phyloP scores from a whole-genome alignment of 92 coral and sea anemone genomes.

The Phenganax marumi region DNA sequence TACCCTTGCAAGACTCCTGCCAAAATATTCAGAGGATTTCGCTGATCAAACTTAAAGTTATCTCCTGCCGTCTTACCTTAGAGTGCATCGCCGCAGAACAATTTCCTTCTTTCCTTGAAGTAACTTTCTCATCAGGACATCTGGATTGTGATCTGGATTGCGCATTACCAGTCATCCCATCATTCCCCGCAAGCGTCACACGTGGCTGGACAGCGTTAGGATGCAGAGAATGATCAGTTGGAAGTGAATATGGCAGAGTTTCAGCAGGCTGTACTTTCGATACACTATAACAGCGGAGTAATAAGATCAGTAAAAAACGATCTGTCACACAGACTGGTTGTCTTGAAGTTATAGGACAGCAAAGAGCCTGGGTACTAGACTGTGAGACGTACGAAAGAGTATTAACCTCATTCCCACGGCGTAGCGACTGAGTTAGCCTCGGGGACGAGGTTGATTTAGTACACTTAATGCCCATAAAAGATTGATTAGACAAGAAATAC shows the following conservation, averaged over 20 bases:
- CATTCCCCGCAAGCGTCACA: conserved; percentile 88
- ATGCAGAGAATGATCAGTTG: conserved; percentile 91
- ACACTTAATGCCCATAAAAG: no score
- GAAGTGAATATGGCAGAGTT: conserved; percentile 75
- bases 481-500: no score
- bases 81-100: neutral
- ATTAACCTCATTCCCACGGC: no score
- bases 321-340: neutral
- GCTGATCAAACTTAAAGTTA: no score
- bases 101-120: neutral
- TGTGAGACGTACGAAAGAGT: no score
- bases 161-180: conserved; percentile 83
- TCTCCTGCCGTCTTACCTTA: neutral
- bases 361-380: no score
- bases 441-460: no score
- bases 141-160: conserved; percentile 93
- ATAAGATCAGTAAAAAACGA: neutral
- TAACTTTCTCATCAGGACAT: conserved; percentile 70
- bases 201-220: conserved; percentile 90
- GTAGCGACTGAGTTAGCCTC: no score
- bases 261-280: conserved; percentile 32
- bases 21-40: no score
- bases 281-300: conserved; percentile 38
- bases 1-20: no score
- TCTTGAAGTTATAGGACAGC: neutral